Evolutionary conservation across 2,888 invertebrate species (phyloP).

Genomic region (Andricus curvator): DNA sequence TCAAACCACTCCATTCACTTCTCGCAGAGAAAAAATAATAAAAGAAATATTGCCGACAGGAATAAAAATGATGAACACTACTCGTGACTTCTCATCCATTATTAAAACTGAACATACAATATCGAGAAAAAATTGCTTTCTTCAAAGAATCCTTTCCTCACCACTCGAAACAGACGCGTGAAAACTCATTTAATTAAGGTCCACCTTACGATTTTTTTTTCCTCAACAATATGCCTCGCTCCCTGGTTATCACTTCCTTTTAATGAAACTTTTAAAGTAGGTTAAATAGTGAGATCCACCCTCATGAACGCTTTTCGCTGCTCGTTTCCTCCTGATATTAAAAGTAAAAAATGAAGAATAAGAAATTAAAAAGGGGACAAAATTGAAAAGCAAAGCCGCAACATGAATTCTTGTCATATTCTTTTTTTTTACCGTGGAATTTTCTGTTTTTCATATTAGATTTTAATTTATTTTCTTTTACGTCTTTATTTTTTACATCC

Average conservation of each 20-base stretch:
- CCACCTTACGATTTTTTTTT: neutral
- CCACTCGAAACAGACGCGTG: neutral
- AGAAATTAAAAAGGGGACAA: neutral
- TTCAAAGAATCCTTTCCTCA: neutral
- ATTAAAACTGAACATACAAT: neutral
- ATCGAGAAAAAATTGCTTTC: neutral
- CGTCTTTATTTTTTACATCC: too few species aligned
- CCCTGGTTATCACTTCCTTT: constrained; percentile 11
- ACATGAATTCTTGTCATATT: neutral
- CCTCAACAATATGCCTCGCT: neutral
- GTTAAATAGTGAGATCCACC: constrained; percentile 8
- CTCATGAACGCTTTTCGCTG: neutral
- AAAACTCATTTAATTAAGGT: constrained; percentile 21
- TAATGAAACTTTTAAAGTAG: constrained; percentile 21
- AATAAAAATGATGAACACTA: neutral
- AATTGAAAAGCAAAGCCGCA: neutral
- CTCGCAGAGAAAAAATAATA: neutral
- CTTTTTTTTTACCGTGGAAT: too few species aligned
- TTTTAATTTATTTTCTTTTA: too few species aligned
- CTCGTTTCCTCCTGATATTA: neutral
- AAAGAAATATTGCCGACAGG: neutral
- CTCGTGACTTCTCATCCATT: neutral
- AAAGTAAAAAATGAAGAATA: constrained; percentile 1
- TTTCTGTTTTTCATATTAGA: too few species aligned
- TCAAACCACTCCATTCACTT: too few species aligned